Conservation (phyloP, 2,113 vertebrate species). For the Orientallactaga bullata region DNA sequence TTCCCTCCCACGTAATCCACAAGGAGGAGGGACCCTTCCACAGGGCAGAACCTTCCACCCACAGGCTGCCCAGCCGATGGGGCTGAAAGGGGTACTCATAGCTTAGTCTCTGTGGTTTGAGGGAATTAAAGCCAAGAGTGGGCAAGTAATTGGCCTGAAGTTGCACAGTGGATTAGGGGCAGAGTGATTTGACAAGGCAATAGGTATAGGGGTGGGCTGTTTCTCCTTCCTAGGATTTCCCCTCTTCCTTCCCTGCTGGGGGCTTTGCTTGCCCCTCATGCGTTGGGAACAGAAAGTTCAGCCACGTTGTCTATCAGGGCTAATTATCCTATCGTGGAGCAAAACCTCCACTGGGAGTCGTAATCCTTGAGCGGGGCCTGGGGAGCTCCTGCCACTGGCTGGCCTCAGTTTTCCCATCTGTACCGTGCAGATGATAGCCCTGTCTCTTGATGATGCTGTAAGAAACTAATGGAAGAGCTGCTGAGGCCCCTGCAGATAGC, state of each 20-base stretch:
- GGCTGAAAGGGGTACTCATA: background rate
- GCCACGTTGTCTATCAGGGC: background rate
- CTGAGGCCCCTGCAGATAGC: background rate
- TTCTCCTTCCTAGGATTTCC: background rate
- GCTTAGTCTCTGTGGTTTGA: background rate
- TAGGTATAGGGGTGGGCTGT: background rate
- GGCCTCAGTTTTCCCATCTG: slow-evolving; percentile 2
- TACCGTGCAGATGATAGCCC: background rate
- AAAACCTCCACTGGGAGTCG: background rate
- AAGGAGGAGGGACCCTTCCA: background rate
- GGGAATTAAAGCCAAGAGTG: background rate
- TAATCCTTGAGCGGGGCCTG: background rate
- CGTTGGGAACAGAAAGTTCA: background rate
- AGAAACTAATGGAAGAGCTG: background rate
- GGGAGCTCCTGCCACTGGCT: background rate
- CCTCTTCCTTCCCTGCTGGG: background rate
- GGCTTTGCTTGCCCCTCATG: background rate
- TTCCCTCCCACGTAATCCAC: background rate
- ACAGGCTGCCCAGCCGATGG: background rate
- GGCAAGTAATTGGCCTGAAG: background rate
- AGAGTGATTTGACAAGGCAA: background rate
- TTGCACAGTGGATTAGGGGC: slow-evolving; percentile 18
- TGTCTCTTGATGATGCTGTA: background rate
- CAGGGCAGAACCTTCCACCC: background rate
- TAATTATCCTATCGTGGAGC: background rate